Base-by-base conservation (phyloP, 2,797 vertebrate species). In the Discoglossus pictus region DNA sequence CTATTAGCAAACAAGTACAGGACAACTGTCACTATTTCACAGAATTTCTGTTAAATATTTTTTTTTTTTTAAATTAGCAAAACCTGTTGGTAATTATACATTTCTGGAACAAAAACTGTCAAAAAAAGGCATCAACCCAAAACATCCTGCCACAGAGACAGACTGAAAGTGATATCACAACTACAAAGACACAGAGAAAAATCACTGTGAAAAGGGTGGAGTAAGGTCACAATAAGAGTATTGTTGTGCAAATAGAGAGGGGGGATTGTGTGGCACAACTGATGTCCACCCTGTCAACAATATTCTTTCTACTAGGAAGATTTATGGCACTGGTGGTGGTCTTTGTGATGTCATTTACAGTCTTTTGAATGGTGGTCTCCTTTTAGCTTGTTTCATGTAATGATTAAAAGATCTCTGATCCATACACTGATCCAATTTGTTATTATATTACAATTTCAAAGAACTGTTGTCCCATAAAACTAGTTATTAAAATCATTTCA, bases 141-240 rank as follows among this genome's bases (percentile, higher is more conserved):
- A 36, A 42, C 46, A 61, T 46, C 48, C 42, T 61, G 65, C 54
- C 65, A 68, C 38, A 46, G 48, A 61, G 56, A 68, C 38, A 6
- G 24, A 46, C 39, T 61, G 48, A 23, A 68, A 60, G 24, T 61
- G 65, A 59, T 59, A 38, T 17, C 18, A 23, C 38, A 40, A 60
- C 46, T 68, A 68, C 55, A 68, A 68, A 60, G 55, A 68, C 9
- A 21, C 10, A 52, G 38, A 15, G 13, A 24, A 48, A 36, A 46
- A 38, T 43, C 17, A 9, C 38, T 61, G 34, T 44, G 25, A 68
- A n/a, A 6, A 38, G 20, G 44, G 42, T 36, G 24, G 65, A 52
- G 65, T 68, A 42, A 35, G 20, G 31, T 61, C 46, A 68, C 56
- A 68, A 61, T 60, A 39, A 38, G 17, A 52, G 56, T 6, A 44